Percentiles rank a stretch among this genome's conserved stretches.
phyloP scores from a whole-genome alignment of 1,140 invertebrate species.

The Pantala flavescens region DNA sequence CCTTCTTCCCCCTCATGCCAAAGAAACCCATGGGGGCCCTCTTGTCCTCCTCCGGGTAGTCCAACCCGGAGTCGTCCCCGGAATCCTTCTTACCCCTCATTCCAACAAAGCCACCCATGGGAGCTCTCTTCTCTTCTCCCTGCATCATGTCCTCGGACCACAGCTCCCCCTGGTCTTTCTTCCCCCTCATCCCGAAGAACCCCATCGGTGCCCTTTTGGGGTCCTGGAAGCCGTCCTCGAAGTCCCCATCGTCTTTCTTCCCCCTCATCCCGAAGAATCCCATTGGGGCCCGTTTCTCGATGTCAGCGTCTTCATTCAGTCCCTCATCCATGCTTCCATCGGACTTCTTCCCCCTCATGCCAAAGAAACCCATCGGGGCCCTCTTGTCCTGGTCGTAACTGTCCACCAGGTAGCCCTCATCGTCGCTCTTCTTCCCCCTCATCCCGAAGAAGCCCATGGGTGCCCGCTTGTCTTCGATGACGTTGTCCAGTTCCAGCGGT shows the following conservation, averaged over 20 bases:
- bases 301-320: background rate
- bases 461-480: background rate
- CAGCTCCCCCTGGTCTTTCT: constrained; percentile 27
- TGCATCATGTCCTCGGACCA: constrained; percentile 10
- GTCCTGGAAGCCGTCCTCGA: too few relatives aligned
- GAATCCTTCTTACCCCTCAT: constrained; percentile 33
- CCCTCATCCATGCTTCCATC: background rate
- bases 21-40: constrained; percentile 28
- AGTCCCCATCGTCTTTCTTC: constrained; percentile 21
- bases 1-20: constrained; percentile 37
- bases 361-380: constrained; percentile 33
- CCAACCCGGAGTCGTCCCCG: constrained; percentile 21
- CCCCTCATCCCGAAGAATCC: constrained; percentile 28
- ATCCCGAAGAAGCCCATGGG: constrained; percentile 24
- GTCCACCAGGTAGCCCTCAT: constrained; percentile 19
- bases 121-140: constrained; percentile 26
- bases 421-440: constrained; percentile 28
- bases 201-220: constrained; percentile 25
- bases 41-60: constrained; percentile 21
- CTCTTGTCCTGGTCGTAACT: constrained; percentile 25
- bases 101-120: constrained; percentile 32
- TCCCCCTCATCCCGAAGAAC: constrained; percentile 36
- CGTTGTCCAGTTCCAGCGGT: background rate
- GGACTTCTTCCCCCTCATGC: constrained; percentile 33
- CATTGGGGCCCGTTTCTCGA: constrained; percentile 20